Evolutionary conservation across 2,888 invertebrate species (phyloP).

Genomic region (Lasiommata megera): DNA sequence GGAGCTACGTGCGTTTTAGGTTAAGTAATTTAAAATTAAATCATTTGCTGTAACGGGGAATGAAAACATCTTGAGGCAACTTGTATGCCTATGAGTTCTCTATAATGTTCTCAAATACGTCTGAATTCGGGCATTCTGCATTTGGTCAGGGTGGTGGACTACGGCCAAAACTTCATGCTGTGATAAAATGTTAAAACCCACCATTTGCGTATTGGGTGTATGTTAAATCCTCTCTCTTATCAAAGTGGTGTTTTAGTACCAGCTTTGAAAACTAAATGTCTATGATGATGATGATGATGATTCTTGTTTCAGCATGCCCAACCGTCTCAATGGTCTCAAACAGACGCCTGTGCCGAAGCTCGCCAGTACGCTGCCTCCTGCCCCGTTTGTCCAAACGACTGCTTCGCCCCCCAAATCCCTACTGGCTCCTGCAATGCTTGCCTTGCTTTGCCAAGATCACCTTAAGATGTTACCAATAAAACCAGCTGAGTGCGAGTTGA

Average conservation of each 20-base stretch:
- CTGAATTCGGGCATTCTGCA: too few relatives aligned
- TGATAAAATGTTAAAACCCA: not conserved
- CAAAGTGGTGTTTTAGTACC: not conserved
- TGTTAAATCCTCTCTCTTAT: too few relatives aligned
- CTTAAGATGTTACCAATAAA: conserved; percentile 35
- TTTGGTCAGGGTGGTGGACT: too few relatives aligned
- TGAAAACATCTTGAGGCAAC: too few relatives aligned
- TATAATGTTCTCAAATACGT: too few relatives aligned
- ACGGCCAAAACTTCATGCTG: not conserved
- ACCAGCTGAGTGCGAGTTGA: too few relatives aligned
- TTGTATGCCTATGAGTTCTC: too few relatives aligned
- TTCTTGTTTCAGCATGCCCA: conserved; percentile 44
- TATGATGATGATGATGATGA: too few relatives aligned
- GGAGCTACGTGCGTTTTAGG: too few relatives aligned
- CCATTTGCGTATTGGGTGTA: not conserved
- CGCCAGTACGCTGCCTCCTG: conserved; percentile 50
- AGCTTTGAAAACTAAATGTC: too few relatives aligned
- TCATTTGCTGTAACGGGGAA: not conserved
- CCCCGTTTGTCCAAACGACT: conserved; percentile 57
- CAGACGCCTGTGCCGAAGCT: conserved; percentile 41
- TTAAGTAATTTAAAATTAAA: too few relatives aligned
- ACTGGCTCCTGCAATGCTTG: conserved; percentile 62
- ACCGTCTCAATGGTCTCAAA: conserved; percentile 47
- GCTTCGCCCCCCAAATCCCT: conserved; percentile 52
- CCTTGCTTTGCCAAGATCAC: conserved; percentile 36